These are phyloP conservation scores for Lagopus leucura DNA, from an alignment of 2,113 vertebrate genomes.

Conservation along the genomic window DNA sequence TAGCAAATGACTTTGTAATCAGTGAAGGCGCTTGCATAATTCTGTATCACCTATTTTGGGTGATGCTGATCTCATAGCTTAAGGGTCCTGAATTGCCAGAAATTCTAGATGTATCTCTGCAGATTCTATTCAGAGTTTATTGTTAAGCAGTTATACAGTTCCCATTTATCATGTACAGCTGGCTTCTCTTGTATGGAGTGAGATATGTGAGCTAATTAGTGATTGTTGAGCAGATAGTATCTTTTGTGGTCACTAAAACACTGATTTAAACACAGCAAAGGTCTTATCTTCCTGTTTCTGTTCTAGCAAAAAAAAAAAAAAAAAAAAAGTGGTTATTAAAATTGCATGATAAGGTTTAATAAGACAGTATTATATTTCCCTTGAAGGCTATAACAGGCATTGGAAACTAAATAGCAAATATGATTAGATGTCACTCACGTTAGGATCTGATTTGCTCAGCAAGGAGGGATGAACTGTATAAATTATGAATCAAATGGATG, in stretches of 20 bases:
- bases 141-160: neutral
- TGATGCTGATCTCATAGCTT: neutral
- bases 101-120: neutral
- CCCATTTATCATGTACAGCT: neutral
- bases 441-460: neutral
- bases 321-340: neutral
- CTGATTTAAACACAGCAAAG: neutral
- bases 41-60: neutral
- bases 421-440: neutral
- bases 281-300: neutral
- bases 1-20: neutral
- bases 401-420: neutral
- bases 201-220: constrained; percentile 18
- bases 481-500: neutral
- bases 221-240: neutral
- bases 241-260: constrained; percentile 40
- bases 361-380: neutral
- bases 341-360: neutral
- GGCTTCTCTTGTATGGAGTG: neutral
- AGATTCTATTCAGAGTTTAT: neutral
- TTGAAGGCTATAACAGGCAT: neutral
- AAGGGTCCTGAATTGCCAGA: neutral
- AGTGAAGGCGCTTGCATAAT: neutral
- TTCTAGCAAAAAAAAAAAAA: neutral
- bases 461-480: neutral